Evolutionary conservation across 2,113 vertebrate species (phyloP).

Genomic region (Pituophis catenifer): DNA sequence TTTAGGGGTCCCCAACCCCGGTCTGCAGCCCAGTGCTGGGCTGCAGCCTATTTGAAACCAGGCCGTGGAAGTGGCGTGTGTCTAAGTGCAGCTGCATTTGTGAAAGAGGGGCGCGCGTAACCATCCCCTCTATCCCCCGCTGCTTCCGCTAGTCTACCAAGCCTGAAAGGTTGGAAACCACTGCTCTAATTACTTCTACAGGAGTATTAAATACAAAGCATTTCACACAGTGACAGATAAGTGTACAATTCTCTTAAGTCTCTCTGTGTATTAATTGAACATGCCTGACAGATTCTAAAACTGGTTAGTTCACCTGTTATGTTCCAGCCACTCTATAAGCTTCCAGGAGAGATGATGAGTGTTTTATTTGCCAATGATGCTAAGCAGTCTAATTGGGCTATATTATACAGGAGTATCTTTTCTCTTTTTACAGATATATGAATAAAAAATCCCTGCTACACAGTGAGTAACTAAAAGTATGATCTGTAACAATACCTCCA

Average conservation of each 20-base stretch:
- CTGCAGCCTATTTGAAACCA: neutral
- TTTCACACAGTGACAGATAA: neutral
- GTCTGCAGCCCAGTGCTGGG: no score
- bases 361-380: neutral
- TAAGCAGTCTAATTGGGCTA: neutral
- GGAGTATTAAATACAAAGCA: neutral
- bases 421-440: neutral
- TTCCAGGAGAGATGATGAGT: neutral
- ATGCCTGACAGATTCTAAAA: neutral
- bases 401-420: neutral
- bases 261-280: neutral
- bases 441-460: neutral
- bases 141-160: neutral
- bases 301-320: neutral
- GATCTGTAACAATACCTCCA: slow-evolving; percentile 81
- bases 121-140: no score
- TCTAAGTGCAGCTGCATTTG: neutral
- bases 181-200: neutral
- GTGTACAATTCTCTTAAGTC: neutral
- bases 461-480: neutral
- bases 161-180: neutral
- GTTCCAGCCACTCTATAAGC: neutral
- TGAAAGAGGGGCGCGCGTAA: neutral
- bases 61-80: neutral
- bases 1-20: neutral